Evolutionary conservation across 2,113 vertebrate genomes (phyloP).

Genomic region (Calidris pugnax): DNA sequence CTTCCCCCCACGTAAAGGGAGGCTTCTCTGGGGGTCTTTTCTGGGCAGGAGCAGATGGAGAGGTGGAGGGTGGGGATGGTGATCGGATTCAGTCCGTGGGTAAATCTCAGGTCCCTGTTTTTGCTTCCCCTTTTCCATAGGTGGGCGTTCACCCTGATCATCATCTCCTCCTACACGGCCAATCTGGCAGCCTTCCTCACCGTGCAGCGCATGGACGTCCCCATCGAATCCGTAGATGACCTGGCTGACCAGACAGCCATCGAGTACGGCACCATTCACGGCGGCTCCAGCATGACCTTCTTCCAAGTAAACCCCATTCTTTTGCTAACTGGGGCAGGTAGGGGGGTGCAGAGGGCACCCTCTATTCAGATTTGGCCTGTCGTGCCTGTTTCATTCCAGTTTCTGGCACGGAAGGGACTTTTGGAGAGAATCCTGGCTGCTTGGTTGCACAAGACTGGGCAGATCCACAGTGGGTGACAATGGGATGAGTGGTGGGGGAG

Average conservation of each 20-base stretch:
- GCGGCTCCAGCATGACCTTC: conserved; percentile 98
- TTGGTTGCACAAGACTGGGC: neutral
- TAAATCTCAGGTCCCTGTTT: neutral
- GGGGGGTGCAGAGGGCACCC: neutral
- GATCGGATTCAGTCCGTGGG: neutral
- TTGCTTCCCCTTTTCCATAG: conserved; percentile 56
- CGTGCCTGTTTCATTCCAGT: neutral
- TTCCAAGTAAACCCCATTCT: conserved; percentile 87
- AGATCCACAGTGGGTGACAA: neutral
- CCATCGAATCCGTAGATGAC: conserved; percentile 97
- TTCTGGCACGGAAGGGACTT: neutral
- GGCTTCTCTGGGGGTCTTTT: neutral
- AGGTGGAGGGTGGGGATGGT: neutral
- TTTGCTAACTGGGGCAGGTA: neutral
- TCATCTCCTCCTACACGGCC: conserved; percentile 98
- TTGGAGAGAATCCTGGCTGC: neutral
- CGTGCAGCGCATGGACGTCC: conserved; percentile 95
- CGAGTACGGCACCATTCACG: conserved; percentile 96
- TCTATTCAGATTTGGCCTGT: neutral
- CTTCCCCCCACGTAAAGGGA: neutral
- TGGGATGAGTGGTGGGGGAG: neutral
- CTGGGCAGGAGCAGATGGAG: neutral
- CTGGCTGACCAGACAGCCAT: conserved; percentile 97
- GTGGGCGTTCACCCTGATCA: conserved; percentile 99
- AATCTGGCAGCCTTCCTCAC: conserved; percentile 97